Base-by-base conservation (phyloP, 2,888 invertebrate species). In the Hirtodrosophila histrioides region DNA sequence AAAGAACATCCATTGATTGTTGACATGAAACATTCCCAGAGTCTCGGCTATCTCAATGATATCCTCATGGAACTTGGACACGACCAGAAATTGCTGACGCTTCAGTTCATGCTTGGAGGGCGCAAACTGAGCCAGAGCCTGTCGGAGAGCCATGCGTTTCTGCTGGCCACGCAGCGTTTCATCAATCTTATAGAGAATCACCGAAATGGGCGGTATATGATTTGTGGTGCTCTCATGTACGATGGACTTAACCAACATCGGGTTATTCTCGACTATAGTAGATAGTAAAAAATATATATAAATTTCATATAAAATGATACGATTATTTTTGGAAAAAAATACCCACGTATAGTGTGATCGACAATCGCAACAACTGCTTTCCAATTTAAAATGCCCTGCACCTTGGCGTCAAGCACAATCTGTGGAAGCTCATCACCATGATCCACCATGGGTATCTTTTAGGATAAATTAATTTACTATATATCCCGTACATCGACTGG, bases 1-100 rank as follows among this genome's bases (percentile, higher is more conserved):
- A 36, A 96, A 92, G 88, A 95, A 97, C n/a, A 97, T 89, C 97
- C 97, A 97, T 88, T 97, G 96, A 69, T 94, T 95, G 77, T 92
- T 93, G 0, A 95, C 94, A 81, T 95, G 93, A 0, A 95, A 94
- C 93, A 97, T 93, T 36, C 92, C 92, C 49, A 95, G 90, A 0
- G 93, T 92, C 43, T 95, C 94, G 0, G 95, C 95, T 3, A 94
- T 93, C 84, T 95, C 95, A 86, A 95, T 94, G 72, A 96, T 93
- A 0, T 93, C 93, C 10, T 94, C 92, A 50, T 89, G 79, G 11
- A 89, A 90, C 61, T 81, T 80, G 2, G 91, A 90, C 17, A 91
- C 72, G 0, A 91, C 86, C 4, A 91, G 65, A 55, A 91, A 91
- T 56, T 90, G 89, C 45, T 91, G 88, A 0, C 78, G 61, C 39